Percentiles rank a stretch among this genome's conserved stretches.
These are phyloP conservation scores for Amia ocellicauda DNA, from an alignment of 2,113 vertebrate species.

Conservation along the genomic window DNA sequence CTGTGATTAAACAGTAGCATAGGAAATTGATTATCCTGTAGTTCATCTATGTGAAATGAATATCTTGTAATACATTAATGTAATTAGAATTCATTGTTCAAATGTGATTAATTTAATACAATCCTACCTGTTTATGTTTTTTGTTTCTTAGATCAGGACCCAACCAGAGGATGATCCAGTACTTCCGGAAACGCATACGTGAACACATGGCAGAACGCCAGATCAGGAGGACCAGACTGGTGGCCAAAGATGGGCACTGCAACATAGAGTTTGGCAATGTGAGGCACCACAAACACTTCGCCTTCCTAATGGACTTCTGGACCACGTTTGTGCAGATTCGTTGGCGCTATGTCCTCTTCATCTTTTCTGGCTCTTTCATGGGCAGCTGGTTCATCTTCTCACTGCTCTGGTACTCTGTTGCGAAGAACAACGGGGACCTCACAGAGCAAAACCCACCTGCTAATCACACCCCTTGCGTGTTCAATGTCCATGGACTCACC, in stretches of 20 bases:
- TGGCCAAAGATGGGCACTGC: slow-evolving; percentile 90
- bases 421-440: slow-evolving; percentile 81
- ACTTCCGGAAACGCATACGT: slow-evolving; percentile 63
- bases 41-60: too few species aligned
- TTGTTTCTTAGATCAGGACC: slow-evolving; percentile 31
- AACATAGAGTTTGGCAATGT: slow-evolving; percentile 95
- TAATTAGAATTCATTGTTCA: too few species aligned
- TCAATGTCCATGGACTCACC: slow-evolving; percentile 79
- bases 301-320: slow-evolving; percentile 90
- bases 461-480: slow-evolving; percentile 75
- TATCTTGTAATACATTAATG: too few species aligned
- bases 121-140: neutral
- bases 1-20: too few species aligned
- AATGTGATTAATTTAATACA: too few species aligned
- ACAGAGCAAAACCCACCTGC: slow-evolving; percentile 74
- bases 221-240: slow-evolving; percentile 67
- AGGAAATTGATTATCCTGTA: too few species aligned
- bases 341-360: slow-evolving; percentile 88
- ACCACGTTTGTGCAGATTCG: slow-evolving; percentile 88
- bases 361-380: slow-evolving; percentile 84
- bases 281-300: slow-evolving; percentile 69
- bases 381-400: slow-evolving; percentile 94
- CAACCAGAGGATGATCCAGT: slow-evolving; percentile 72
- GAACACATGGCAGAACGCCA: slow-evolving; percentile 48
- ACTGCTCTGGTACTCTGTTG: slow-evolving; percentile 90